phyloP scores from a whole-genome alignment of 2,797 vertebrate genomes.

The Micropoecilia bifurca region DNA sequence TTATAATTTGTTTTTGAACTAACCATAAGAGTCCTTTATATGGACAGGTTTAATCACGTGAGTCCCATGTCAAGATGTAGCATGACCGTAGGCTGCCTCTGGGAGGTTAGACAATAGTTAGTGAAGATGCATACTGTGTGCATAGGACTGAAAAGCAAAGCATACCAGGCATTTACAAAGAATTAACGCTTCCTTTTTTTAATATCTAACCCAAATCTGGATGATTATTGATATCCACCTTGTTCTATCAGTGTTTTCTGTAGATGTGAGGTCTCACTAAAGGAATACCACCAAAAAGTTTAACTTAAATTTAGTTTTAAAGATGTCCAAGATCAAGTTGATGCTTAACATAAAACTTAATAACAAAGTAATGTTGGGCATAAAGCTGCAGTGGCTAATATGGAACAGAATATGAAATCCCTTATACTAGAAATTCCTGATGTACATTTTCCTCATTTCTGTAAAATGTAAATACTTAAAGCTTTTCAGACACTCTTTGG shows the following conservation, averaged over 20 bases:
- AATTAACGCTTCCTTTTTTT: conserved; percentile 84
- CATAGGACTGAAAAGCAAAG: conserved; percentile 84
- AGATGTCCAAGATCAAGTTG: neutral
- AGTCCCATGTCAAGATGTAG: conserved; percentile 86
- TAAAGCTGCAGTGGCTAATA: conserved; percentile 1
- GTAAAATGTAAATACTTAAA: neutral
- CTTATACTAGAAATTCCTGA: neutral
- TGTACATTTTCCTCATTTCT: neutral
- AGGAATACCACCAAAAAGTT: conserved; percentile 48
- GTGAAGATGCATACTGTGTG: conserved; percentile 77
- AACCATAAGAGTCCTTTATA: conserved; percentile 92
- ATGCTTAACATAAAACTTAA: neutral
- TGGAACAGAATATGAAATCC: neutral
- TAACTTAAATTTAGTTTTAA: neutral
- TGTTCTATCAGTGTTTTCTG: conserved; percentile 26
- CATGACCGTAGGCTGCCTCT: conserved; percentile 89
- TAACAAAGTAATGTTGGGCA: neutral
- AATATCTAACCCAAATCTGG: neutral
- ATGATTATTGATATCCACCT: conserved; percentile 24
- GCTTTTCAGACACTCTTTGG: neutral
- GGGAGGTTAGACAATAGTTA: conserved; percentile 77
- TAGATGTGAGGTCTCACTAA: conserved; percentile 68
- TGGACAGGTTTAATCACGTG: conserved; percentile 87
- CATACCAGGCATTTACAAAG: conserved; percentile 82
- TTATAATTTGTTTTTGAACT: conserved; percentile 86